Percentiles rank a stretch among this genome's conserved stretches.
Evolutionary conservation across 1,140 invertebrate genomes (phyloP).

Genomic region (Orchesella cincta): DNA sequence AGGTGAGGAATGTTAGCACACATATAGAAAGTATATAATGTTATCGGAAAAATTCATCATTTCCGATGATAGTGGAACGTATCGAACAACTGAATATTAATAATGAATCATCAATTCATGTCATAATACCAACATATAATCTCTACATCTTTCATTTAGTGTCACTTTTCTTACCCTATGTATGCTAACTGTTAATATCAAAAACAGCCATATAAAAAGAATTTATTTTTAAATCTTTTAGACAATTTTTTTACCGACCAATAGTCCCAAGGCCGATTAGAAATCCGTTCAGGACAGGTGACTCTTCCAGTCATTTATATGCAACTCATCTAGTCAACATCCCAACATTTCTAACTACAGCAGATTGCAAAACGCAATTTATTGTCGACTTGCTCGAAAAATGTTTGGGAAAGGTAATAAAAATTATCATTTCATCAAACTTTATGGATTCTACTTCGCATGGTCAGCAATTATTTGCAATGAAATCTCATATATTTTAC

Average conservation of each 20-base stretch:
- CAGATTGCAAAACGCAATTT: slow-evolving; percentile 33
- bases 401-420: slow-evolving; percentile 10
- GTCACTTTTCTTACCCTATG: too few species aligned
- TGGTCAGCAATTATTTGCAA: not conserved
- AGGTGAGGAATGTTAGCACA: slow-evolving; percentile 22
- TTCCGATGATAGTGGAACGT: too few species aligned
- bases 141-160: too few species aligned
- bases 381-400: slow-evolving; percentile 31
- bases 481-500: not conserved
- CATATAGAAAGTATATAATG: slow-evolving; percentile 37
- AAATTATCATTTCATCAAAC: not conserved
- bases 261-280: not conserved
- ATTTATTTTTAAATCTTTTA: not conserved
- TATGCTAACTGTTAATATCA: not conserved
- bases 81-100: too few species aligned
- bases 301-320: slow-evolving; percentile 17
- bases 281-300: slow-evolving; percentile 5
- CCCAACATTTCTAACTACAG: slow-evolving; percentile 1
- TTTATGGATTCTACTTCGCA: not conserved
- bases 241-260: slow-evolving; percentile 13
- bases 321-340: slow-evolving; percentile 21
- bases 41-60: too few species aligned
- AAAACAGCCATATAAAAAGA: not conserved
- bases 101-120: slow-evolving; percentile 34
- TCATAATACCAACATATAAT: too few species aligned